Percentiles rank a stretch among this genome's conserved stretches.
Evolutionary conservation across 2,113 vertebrate genomes (phyloP).

Genomic region (Pagrus major): DNA sequence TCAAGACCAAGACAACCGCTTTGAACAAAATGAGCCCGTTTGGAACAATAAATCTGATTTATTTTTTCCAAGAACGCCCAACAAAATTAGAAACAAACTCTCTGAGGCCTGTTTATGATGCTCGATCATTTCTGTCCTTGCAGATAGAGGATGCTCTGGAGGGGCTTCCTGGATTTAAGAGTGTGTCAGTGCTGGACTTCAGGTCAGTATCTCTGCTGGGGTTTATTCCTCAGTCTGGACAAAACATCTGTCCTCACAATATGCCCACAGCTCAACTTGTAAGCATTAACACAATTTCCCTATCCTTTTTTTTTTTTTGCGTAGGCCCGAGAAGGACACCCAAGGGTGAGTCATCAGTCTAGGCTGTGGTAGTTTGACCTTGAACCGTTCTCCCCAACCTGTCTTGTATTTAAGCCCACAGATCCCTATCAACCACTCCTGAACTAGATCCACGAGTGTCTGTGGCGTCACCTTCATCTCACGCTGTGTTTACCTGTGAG

Average conservation of each 20-base stretch:
- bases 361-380: slow-evolving; percentile 10
- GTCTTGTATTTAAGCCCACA: slow-evolving; percentile 40
- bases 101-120: neutral
- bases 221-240: neutral
- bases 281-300: neutral
- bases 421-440: slow-evolving; percentile 36
- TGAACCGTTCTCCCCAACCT: slow-evolving; percentile 10
- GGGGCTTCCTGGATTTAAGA: slow-evolving; percentile 90
- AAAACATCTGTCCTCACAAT: neutral
- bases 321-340: slow-evolving; percentile 74
- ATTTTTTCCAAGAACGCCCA: neutral
- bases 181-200: slow-evolving; percentile 87
- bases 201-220: slow-evolving; percentile 84
- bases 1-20: slow-evolving; percentile 15
- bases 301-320: slow-evolving; percentile 27
- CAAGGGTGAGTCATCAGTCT: slow-evolving; percentile 75
- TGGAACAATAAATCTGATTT: slow-evolving; percentile 15
- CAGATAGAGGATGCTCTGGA: slow-evolving; percentile 90
- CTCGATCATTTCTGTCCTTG: slow-evolving; percentile 51
- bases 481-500: slow-evolving; percentile 52
- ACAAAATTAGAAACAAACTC: slow-evolving; percentile 9
- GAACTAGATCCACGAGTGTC: slow-evolving; percentile 9
- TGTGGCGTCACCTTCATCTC: slow-evolving; percentile 32
- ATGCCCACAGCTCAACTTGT: neutral
- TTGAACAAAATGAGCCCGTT: neutral